Conservation (phyloP, 2,888 invertebrate genomes). For the Boloria selene region DNA sequence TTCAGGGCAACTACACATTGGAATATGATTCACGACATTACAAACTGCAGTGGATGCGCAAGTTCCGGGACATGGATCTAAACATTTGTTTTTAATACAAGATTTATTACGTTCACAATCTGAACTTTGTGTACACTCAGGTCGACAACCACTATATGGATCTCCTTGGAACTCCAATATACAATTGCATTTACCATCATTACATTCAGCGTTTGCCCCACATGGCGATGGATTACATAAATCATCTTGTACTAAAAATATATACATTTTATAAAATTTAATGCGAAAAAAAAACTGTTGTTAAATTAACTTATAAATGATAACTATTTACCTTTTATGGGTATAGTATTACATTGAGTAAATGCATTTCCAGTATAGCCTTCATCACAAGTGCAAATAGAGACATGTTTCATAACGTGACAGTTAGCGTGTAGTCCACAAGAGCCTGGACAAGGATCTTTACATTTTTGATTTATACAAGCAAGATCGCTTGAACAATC, state of each 20-base stretch:
- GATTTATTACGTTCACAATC: slow-evolving; percentile 88
- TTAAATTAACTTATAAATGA: background rate
- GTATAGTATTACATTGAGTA: slow-evolving; percentile 71
- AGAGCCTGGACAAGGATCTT: slow-evolving; percentile 87
- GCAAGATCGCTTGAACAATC: slow-evolving; percentile 86
- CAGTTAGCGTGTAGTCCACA: slow-evolving; percentile 84
- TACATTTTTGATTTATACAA: slow-evolving; percentile 86
- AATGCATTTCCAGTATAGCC: slow-evolving; percentile 85
- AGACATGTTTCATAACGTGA: slow-evolving; percentile 83
- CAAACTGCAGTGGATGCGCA: slow-evolving; percentile 90
- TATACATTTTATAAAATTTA: background rate
- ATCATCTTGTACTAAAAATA: slow-evolving; percentile 71
- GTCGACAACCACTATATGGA: slow-evolving; percentile 88
- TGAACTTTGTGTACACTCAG: slow-evolving; percentile 89
- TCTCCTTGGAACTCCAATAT: slow-evolving; percentile 88
- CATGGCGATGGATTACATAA: slow-evolving; percentile 86
- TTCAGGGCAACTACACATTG: slow-evolving; percentile 83
- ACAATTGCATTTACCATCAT: slow-evolving; percentile 87
- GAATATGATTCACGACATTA: slow-evolving; percentile 84
- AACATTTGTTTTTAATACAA: slow-evolving; percentile 88
- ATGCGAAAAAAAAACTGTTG: slow-evolving; percentile 2
- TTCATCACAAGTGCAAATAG: slow-evolving; percentile 83
- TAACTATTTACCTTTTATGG: slow-evolving; percentile 55
- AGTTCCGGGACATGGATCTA: slow-evolving; percentile 89
- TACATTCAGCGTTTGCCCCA: slow-evolving; percentile 87